A percentile compares a stretch with the other conserved stretches of the same genome.
Conservation (phyloP, 2,113 vertebrate genomes). For the Plecotus auritus region DNA sequence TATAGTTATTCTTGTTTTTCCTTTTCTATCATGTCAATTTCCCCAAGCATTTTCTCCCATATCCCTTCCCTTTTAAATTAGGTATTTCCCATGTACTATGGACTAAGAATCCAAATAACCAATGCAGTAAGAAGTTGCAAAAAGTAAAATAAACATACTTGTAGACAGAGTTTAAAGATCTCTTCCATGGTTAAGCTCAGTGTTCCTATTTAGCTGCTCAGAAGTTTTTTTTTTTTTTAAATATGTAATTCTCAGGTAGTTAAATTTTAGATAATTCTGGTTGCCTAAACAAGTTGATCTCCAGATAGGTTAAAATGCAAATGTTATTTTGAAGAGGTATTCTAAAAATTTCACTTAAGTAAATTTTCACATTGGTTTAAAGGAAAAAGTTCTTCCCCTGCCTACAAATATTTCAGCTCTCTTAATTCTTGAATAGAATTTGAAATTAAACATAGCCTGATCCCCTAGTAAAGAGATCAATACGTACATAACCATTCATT, state of each 20-base stretch:
- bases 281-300: neutral
- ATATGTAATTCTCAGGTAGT: neutral
- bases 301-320: neutral
- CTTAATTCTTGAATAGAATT: constrained; percentile 29
- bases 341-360: neutral
- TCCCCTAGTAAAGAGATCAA: neutral
- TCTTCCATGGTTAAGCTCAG: neutral
- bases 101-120: neutral
- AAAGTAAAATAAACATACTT: neutral
- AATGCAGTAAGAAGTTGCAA: neutral
- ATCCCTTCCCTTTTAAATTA: neutral
- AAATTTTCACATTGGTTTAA: constrained; percentile 14
- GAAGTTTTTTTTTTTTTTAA: neutral
- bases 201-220: neutral
- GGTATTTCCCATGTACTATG: neutral
- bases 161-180: neutral
- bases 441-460: neutral
- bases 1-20: neutral
- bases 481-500: neutral
- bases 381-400: neutral
- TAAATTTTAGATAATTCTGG: neutral
- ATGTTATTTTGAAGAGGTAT: neutral
- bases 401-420: neutral
- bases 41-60: neutral
- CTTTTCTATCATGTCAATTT: neutral